Evolutionary conservation across 2,797 vertebrate species (phyloP), one percentile per base, ranked within the genome.

Genomic region (Enteromius treurensis): DNA sequence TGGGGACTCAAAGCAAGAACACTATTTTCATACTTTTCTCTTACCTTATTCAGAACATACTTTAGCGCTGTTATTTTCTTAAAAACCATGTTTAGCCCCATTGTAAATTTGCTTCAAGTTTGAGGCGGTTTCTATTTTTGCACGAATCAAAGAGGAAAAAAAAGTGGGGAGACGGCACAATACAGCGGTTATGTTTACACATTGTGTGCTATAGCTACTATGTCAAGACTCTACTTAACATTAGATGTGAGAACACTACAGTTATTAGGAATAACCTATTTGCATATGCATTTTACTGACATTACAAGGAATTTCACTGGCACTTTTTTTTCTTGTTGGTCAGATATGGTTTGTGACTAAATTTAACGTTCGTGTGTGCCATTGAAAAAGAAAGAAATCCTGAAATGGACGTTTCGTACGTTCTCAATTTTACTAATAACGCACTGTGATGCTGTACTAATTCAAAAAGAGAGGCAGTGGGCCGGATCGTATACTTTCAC

Each of bases 21-120:
- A 97, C 95, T 98, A 98, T 99, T 99, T 99, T 98, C 97, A 96
- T 97, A 99, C 95, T 96, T 96, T 95, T 96, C 94, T 96, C 96
- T 97, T 96, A 96, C 91, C 93, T 94, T 96, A 96, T 94, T 95
- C 93, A 96, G 94, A 96, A 93, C 91, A 92, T 96, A 96, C 94
- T 95, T 95, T 97, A 97, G 95, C 94, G 91, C 94, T 96, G 93
- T 94, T 95, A 97, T 97, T 95, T 95, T 95, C 93, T 91, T 93
- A 92, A 91, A 92, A 91, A 88, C 91, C 95, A 95, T 94, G 93
- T 93, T 95, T 93, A 92, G 94, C 92, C 92, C 94, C 89, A 92
- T 95, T 90, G 93, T 94, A 93, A 90, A 91, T 94, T 93, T 94
- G 91, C 89, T 87, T 91, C 93, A 94, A 95, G 92, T 90, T 90